Conservation (phyloP, 2,797 vertebrate species). For the Pipistrellus kuhlii region DNA sequence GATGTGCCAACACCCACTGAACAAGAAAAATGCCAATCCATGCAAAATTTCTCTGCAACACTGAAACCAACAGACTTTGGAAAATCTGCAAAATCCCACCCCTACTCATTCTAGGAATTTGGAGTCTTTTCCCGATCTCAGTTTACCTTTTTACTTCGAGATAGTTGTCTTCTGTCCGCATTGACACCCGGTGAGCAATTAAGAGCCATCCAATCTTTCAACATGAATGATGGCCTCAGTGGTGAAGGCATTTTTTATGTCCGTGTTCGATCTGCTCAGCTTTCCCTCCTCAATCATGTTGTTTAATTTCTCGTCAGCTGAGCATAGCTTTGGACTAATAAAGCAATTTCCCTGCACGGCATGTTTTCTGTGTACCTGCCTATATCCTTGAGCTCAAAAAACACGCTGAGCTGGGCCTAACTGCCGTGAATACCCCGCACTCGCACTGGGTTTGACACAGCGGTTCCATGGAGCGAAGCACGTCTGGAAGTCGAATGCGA, state of each 20-base stretch:
- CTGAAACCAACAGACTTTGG: neutral
- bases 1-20: neutral
- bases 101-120: neutral
- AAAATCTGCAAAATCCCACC: neutral
- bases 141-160: slow-evolving; percentile 50
- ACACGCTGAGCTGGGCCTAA: neutral
- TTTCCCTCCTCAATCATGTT: slow-evolving; percentile 55
- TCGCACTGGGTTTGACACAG: neutral
- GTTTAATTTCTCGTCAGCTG: slow-evolving; percentile 77
- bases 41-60: neutral
- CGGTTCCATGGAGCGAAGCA: neutral
- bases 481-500: neutral
- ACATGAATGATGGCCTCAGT: slow-evolving; percentile 40
- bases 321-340: slow-evolving; percentile 53
- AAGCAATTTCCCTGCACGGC: slow-evolving; percentile 52
- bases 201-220: slow-evolving; percentile 60
- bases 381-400: slow-evolving; percentile 5
- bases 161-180: slow-evolving; percentile 14
- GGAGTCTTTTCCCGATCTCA: slow-evolving; percentile 62
- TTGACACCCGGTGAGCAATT: slow-evolving; percentile 71
- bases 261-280: neutral
- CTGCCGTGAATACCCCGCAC: neutral
- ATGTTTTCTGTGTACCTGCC: slow-evolving; percentile 53
- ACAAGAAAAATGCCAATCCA: slow-evolving; percentile 19
- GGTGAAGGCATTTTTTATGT: slow-evolving; percentile 59